Evolutionary conservation across 37 sponge, comb jelly and placozoan genomes (phyloP), one percentile per base, ranked within the genome.

Genomic region (Hormiphora californensis): DNA sequence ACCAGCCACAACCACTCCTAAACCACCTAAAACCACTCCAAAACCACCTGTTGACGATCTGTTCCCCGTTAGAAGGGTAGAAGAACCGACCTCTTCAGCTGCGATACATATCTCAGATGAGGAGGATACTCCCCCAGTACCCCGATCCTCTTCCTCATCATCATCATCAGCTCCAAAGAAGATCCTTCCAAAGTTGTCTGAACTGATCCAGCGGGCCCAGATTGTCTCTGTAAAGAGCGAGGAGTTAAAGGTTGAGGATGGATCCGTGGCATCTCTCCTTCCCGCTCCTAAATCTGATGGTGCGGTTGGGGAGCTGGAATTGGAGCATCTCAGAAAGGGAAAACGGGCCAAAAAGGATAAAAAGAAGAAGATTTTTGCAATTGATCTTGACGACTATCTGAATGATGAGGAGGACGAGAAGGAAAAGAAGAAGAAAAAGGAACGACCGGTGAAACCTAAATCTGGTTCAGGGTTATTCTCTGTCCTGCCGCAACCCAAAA

Each of bases 151-250:
- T 35, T 1, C 9, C 39, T 12, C 61, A 19, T 4, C 23, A 15
- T 19, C n/a, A 5, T 4, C 9, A 57, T 57, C 61, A 21, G 3
- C 7, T 30, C 61, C 27, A 5, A 35, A 36, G 4, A 31, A 15
- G 19, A 3, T 19, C 27, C 39, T 17, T 36, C 81, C 43, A n/a
- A 73, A 73, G 5, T 21, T 73, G 25, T 32, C 81, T 28, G 95
- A 97, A 65, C 51, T 97, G 73, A 91, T 94, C 22, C 94, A 94
- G 27, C 94, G 94, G 46, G 89, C 95, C 0, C 88, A 95, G 44
- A 43, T 89, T 27, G 94, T 87, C 44, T 39, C 94, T 1, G 89
- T 97, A 63, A 36, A 86, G 34, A 89, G 92, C 34, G 92, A 97
- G 63, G 68, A 88, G 12, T 90, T 97, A 32, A 85, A 62, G 40